Conservation (phyloP, 92 coral and sea anemone species). For the Epizoanthus ramosus region DNA sequence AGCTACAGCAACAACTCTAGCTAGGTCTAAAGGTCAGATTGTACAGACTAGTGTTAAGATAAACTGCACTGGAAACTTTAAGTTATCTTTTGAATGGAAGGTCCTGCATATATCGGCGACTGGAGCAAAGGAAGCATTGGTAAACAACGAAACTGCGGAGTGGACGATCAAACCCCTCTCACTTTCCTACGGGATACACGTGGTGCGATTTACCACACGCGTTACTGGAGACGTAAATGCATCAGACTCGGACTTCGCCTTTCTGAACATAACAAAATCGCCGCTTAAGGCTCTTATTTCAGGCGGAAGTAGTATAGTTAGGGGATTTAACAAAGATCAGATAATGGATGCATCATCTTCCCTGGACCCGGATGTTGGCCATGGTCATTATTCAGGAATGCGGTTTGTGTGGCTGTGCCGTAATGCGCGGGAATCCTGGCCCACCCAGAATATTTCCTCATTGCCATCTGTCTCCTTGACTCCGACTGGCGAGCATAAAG, state of each 20-base stretch:
- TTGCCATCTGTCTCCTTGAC: conserved; percentile 8
- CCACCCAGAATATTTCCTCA: background rate
- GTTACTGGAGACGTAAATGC: conserved; percentile 34
- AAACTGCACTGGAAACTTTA: conserved; percentile 25
- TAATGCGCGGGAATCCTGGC: conserved; percentile 6
- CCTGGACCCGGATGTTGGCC: conserved; percentile 40
- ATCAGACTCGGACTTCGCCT: conserved; percentile 38
- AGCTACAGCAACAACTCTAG: conserved; percentile 21
- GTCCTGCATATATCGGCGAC: background rate
- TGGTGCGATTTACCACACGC: conserved; percentile 18
- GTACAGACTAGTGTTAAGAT: conserved; percentile 51
- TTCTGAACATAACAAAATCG: conserved; percentile 32
- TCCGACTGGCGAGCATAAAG: conserved; percentile 21
- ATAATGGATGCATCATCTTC: conserved; percentile 37
- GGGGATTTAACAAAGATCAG: conserved; percentile 35
- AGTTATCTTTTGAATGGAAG: conserved; percentile 38
- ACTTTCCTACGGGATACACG: conserved; percentile 26
- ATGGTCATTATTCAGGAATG: background rate
- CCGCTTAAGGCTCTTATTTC: conserved; percentile 44
- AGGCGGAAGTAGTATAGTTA: conserved; percentile 33
- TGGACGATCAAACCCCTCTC: conserved; percentile 41
- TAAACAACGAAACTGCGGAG: conserved; percentile 37
- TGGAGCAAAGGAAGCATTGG: conserved; percentile 3
- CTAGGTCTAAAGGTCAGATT: conserved; percentile 61
- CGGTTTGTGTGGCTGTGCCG: conserved; percentile 38